Percentiles rank a stretch among this genome's conserved stretches.
These are phyloP conservation scores for Artemia sinica DNA, from an alignment of 2,888 invertebrate species.

Conservation along the genomic window DNA sequence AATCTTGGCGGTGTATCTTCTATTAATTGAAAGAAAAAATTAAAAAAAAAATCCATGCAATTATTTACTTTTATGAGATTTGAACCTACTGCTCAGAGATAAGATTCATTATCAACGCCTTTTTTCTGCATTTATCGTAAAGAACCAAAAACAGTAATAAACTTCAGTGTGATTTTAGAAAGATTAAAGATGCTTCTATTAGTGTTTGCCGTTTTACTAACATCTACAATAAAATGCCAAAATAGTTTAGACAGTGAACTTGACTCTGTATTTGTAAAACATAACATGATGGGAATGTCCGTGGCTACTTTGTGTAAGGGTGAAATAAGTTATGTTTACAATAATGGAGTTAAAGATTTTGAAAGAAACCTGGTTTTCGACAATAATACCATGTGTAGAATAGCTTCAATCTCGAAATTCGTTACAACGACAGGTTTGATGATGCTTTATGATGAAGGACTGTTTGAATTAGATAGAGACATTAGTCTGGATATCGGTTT, in stretches of 20 bases:
- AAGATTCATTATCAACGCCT: too few relatives aligned
- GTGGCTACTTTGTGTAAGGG: not conserved
- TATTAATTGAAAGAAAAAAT: too few relatives aligned
- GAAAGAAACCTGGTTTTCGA: not conserved
- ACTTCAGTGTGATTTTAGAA: too few relatives aligned
- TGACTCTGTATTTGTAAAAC: conserved; percentile 2
- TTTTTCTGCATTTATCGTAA: too few relatives aligned
- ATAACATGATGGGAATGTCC: conserved; percentile 6
- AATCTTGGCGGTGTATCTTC: too few relatives aligned
- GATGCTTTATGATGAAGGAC: not conserved
- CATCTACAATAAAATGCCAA: too few relatives aligned
- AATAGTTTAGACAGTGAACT: not conserved
- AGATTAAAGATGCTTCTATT: too few relatives aligned
- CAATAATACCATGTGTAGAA: not conserved
- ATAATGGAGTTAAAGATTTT: not conserved
- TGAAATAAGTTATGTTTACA: not conserved
- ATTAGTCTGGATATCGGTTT: not conserved
- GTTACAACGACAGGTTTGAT: conserved; percentile 5
- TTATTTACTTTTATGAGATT: too few relatives aligned
- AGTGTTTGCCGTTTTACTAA: too few relatives aligned
- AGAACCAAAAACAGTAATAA: too few relatives aligned
- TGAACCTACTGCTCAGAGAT: too few relatives aligned
- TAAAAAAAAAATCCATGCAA: too few relatives aligned
- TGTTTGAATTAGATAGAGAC: not conserved
- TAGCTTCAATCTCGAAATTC: not conserved